These are phyloP conservation scores for Istiophorus platypterus DNA, from an alignment of 2,113 vertebrate genomes.

Conservation along the genomic window DNA sequence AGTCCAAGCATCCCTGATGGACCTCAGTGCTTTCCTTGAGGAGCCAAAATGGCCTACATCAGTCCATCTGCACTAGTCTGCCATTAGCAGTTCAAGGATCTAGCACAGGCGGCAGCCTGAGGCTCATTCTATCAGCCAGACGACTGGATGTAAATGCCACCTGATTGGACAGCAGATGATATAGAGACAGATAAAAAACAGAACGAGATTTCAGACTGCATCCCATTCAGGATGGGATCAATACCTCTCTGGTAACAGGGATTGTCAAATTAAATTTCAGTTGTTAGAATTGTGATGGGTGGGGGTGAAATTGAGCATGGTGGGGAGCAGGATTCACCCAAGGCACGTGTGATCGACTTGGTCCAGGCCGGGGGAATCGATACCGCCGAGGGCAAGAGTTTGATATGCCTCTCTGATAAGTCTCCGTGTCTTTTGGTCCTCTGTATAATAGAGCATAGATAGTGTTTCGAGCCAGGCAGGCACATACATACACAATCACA, in stretches of 20 bases:
- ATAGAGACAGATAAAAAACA: slow-evolving; percentile 74
- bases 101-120: slow-evolving; percentile 33
- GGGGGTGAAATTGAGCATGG: slow-evolving; percentile 68
- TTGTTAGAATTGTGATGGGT: slow-evolving; percentile 79
- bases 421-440: slow-evolving; percentile 70
- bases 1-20: slow-evolving; percentile 54
- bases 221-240: slow-evolving; percentile 72
- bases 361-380: slow-evolving; percentile 72
- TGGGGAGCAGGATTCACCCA: slow-evolving; percentile 65
- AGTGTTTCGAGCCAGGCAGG: slow-evolving; percentile 60
- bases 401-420: slow-evolving; percentile 79
- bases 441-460: slow-evolving; percentile 61
- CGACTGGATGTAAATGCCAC: slow-evolving; percentile 73
- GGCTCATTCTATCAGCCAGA: slow-evolving; percentile 54
- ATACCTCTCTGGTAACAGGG: slow-evolving; percentile 79
- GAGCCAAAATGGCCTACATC: slow-evolving; percentile 58
- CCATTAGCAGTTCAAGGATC: slow-evolving; percentile 72
- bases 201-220: slow-evolving; percentile 67
- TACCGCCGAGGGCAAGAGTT: slow-evolving; percentile 77
- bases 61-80: slow-evolving; percentile 71
- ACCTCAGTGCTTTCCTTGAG: slow-evolving; percentile 62
- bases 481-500: slow-evolving; percentile 5
- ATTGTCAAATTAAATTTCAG: slow-evolving; percentile 84
- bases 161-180: slow-evolving; percentile 73
- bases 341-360: slow-evolving; percentile 78